Conservation (phyloP, 2,888 invertebrate species). For the Terebella lapidaria region DNA sequence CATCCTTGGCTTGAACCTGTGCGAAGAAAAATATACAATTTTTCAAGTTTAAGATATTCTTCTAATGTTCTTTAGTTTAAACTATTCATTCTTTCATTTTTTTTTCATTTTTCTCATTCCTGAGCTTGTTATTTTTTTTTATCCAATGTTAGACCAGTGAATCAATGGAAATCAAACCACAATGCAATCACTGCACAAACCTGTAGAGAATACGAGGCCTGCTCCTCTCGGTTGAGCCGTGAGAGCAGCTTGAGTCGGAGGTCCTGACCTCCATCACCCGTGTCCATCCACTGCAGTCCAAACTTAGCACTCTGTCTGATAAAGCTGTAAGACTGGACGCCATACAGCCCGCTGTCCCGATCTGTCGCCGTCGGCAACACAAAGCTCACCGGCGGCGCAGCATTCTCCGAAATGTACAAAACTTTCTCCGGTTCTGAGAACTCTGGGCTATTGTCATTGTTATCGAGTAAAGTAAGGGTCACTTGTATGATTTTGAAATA, state of each 20-base stretch:
- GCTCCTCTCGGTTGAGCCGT: slow-evolving; percentile 23
- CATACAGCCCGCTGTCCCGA: slow-evolving; percentile 21
- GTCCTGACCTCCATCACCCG: slow-evolving; percentile 4
- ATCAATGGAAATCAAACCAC: too few species aligned
- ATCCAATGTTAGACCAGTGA: too few species aligned
- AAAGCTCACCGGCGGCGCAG: slow-evolving; percentile 10
- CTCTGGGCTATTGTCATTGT: neutral
- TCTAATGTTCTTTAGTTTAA: too few species aligned
- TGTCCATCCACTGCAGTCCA: slow-evolving; percentile 6
- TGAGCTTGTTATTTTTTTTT: too few species aligned
- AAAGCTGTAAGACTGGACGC: slow-evolving; percentile 17
- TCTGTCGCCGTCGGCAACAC: slow-evolving; percentile 21
- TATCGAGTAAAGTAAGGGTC: slow-evolving; percentile 4
- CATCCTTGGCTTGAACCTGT: slow-evolving; percentile 23
- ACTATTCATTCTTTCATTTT: too few species aligned
- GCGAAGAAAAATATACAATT: too few species aligned
- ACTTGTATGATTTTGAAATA: slow-evolving; percentile 19
- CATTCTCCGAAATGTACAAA: slow-evolving; percentile 2
- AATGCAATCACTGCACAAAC: too few species aligned
- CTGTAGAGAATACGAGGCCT: slow-evolving; percentile 16
- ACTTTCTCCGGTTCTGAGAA: neutral
- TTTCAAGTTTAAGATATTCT: too few species aligned
- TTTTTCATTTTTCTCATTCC: too few species aligned
- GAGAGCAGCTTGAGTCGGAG: slow-evolving; percentile 17
- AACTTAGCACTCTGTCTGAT: slow-evolving; percentile 13